phyloP scores from a whole-genome alignment of 2,797 vertebrate species.

The Eutrigla gurnardus region DNA sequence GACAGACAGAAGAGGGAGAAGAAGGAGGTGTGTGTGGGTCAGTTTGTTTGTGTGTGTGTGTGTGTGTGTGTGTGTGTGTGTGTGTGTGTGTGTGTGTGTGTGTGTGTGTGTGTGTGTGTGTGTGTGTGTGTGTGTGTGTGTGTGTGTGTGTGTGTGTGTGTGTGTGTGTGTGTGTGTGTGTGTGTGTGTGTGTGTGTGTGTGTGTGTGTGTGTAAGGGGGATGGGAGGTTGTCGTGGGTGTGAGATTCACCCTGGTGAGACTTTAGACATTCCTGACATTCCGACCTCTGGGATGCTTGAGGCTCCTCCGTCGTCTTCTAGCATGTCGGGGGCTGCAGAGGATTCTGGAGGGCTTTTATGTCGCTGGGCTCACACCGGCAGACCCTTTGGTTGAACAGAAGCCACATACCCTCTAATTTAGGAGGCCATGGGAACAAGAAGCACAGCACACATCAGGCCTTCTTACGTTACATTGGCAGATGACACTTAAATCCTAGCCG shows the following conservation, averaged over 20 bases:
- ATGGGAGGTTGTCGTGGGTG: constrained; percentile 70
- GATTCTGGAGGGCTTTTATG: constrained; percentile 74
- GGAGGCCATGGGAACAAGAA: constrained; percentile 79
- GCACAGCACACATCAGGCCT: constrained; percentile 52
- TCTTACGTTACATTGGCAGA: constrained; percentile 66
- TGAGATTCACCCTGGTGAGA: constrained; percentile 83
- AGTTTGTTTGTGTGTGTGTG: constrained; percentile 62
- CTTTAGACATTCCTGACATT: constrained; percentile 85
- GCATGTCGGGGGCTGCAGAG: constrained; percentile 69
- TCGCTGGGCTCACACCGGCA: constrained; percentile 61
- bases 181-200: constrained; percentile 37
- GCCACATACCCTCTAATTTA: constrained; percentile 80
- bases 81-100: constrained; percentile 40
- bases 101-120: constrained; percentile 46
- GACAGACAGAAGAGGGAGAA: constrained; percentile 47
- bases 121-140: constrained; percentile 33
- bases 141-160: constrained; percentile 42
- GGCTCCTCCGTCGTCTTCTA: constrained; percentile 68
- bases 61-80: constrained; percentile 40
- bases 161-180: constrained; percentile 41
- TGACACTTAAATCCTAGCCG: constrained; percentile 49
- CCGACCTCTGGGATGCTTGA: constrained; percentile 80
- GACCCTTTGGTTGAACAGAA: constrained; percentile 69
- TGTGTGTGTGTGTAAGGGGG: constrained; percentile 51
- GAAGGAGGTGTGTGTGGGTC: constrained; percentile 45